A percentile compares a stretch with the other conserved stretches of the same genome.
Evolutionary conservation across 2,797 vertebrate genomes (phyloP).

Genomic region (Artibeus jamaicensis): DNA sequence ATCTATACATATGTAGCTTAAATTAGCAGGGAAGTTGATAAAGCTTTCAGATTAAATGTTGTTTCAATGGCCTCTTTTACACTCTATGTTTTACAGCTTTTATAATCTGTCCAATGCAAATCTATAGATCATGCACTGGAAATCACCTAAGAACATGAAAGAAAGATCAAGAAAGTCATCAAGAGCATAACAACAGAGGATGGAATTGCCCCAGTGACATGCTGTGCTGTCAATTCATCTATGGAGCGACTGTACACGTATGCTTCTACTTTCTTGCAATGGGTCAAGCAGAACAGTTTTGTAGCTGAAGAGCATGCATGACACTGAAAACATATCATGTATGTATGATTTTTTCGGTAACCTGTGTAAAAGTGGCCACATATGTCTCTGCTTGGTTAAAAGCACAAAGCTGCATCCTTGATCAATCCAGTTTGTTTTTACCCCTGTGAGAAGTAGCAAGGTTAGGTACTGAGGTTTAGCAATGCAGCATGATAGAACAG

Average conservation of each 20-base stretch:
- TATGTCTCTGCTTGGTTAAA: slow-evolving; percentile 85
- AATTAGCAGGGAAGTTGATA: background rate
- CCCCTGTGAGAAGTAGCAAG: slow-evolving; percentile 86
- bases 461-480: slow-evolving; percentile 78
- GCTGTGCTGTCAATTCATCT: slow-evolving; percentile 77
- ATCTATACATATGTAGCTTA: background rate
- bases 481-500: slow-evolving; percentile 67
- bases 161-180: slow-evolving; percentile 59
- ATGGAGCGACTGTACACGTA: slow-evolving; percentile 49
- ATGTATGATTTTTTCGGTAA: slow-evolving; percentile 82
- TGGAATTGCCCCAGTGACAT: slow-evolving; percentile 72
- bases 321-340: slow-evolving; percentile 80
- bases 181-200: slow-evolving; percentile 66
- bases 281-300: slow-evolving; percentile 78
- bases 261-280: slow-evolving; percentile 79
- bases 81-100: slow-evolving; percentile 46
- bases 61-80: slow-evolving; percentile 49
- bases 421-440: slow-evolving; percentile 84
- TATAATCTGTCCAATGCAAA: slow-evolving; percentile 66
- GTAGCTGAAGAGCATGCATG: slow-evolving; percentile 84
- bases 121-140: slow-evolving; percentile 79
- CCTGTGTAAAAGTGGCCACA: slow-evolving; percentile 84
- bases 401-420: slow-evolving; percentile 84
- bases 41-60: slow-evolving; percentile 52
- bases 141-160: slow-evolving; percentile 67